These are phyloP conservation scores for Polymixis lichenea DNA, from an alignment of 2,888 invertebrate genomes.

Conservation along the genomic window DNA sequence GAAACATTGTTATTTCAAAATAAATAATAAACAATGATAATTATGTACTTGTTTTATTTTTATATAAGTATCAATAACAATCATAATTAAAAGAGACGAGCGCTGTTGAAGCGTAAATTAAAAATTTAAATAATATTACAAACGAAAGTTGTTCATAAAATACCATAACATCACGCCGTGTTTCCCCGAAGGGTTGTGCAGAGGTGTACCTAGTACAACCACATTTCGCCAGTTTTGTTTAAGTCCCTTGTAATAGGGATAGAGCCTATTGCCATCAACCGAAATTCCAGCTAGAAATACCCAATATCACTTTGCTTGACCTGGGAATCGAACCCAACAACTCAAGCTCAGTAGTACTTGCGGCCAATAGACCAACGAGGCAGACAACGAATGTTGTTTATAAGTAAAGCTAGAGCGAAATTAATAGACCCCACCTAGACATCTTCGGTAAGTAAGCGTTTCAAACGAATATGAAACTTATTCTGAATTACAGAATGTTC, in stretches of 20 bases:
- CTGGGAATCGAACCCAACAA: too few species aligned
- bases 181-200: too few species aligned
- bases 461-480: background rate
- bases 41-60: background rate
- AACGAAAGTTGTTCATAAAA: background rate
- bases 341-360: too few species aligned
- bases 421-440: background rate
- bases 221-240: too few species aligned
- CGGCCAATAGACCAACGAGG: too few species aligned
- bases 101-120: background rate
- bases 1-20: slow-evolving; percentile 13
- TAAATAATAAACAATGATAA: slow-evolving; percentile 20
- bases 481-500: background rate
- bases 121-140: slow-evolving; percentile 6
- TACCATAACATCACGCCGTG: too few species aligned
- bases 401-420: background rate
- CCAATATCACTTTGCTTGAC: too few species aligned
- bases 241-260: too few species aligned
- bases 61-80: background rate
- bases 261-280: too few species aligned
- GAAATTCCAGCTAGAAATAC: too few species aligned
- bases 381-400: background rate
- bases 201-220: too few species aligned
- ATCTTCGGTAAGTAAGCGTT: background rate
- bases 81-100: background rate